These are phyloP conservation scores for Galerucella nymphaeae DNA, from an alignment of 2,888 invertebrate genomes.

Conservation along the genomic window DNA sequence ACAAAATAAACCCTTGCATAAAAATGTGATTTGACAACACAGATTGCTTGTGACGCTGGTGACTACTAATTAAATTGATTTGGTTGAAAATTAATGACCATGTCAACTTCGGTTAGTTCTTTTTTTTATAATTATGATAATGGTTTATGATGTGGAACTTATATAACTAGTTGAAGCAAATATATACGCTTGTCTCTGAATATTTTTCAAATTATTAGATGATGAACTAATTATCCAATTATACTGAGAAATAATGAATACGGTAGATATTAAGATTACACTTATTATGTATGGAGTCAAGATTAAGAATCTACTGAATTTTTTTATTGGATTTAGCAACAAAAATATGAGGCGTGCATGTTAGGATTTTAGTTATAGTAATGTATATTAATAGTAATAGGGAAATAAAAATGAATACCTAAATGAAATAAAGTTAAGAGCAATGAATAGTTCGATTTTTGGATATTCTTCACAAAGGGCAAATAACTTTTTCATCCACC, in stretches of 20 bases:
- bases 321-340: no score
- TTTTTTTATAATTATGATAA: conserved; percentile 13
- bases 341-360: no score
- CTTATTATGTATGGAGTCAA: no score
- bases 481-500: no score
- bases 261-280: neutral
- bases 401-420: no score
- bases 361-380: no score
- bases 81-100: conserved; percentile 23
- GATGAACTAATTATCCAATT: conserved; percentile 5
- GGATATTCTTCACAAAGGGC: no score
- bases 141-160: neutral
- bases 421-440: no score
- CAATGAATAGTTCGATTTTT: no score
- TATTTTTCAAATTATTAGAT: conserved; percentile 5
- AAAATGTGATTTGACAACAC: neutral
- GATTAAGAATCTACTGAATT: no score
- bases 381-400: no score
- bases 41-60: neutral
- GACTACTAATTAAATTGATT: conserved; percentile 19
- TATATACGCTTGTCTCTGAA: neutral
- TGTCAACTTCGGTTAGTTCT: neutral
- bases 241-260: neutral
- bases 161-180: neutral
- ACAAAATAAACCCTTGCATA: neutral